phyloP scores from a whole-genome alignment of 2,113 vertebrate species.

The Nettapus auritus region DNA sequence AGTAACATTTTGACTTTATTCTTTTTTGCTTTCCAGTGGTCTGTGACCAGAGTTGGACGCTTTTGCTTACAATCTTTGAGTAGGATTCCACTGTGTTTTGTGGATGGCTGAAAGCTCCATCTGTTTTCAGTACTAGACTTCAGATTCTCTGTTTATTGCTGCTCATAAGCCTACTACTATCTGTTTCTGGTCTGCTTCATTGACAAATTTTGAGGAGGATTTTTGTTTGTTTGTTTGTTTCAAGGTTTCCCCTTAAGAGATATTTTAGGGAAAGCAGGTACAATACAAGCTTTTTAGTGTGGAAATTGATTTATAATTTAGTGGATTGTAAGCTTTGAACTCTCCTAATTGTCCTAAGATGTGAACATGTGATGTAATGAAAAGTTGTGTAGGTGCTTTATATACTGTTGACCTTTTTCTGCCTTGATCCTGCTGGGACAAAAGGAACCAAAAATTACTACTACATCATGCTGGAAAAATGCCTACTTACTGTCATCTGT shows the following conservation, averaged over 20 bases:
- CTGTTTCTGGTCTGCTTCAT: not conserved
- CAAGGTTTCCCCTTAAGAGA: not conserved
- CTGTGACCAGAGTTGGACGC: not conserved
- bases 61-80: not conserved
- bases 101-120: not conserved
- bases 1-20: not conserved
- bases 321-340: not conserved
- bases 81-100: not conserved
- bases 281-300: not conserved
- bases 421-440: not conserved
- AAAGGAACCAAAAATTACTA: not conserved
- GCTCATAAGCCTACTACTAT: not conserved
- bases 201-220: not conserved
- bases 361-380: not conserved
- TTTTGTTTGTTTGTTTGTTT: not conserved
- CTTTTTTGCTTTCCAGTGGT: not conserved
- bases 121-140: not conserved
- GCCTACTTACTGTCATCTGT: not conserved
- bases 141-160: not conserved
- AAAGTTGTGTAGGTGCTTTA: not conserved
- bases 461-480: not conserved
- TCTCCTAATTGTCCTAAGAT: not conserved
- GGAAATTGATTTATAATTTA: not conserved
- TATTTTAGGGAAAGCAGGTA: not conserved
- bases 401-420: not conserved